These are phyloP conservation scores for Gambusia yucatana DNA, from an alignment of 2,797 vertebrate species.

Conservation along the genomic window DNA sequence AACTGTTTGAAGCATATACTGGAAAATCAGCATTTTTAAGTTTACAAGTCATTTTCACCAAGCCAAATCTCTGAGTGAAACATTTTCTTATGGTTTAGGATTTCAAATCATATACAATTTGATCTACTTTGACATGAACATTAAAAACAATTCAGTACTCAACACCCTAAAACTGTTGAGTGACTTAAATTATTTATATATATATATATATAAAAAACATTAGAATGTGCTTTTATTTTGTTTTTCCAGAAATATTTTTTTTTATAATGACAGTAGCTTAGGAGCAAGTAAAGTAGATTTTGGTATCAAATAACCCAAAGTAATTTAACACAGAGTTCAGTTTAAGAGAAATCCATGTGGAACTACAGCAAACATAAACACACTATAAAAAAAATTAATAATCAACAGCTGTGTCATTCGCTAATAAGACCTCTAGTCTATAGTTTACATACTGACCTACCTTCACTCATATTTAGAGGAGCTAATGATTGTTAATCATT, in stretches of 20 bases:
- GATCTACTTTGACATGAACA: not conserved
- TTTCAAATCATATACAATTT: not conserved
- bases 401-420: not conserved
- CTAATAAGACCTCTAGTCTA: not conserved
- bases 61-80: not conserved
- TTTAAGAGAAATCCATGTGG: not conserved
- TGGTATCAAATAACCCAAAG: not conserved
- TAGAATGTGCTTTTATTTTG: not conserved
- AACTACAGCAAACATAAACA: not conserved
- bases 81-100: not conserved
- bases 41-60: not conserved
- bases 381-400: not conserved
- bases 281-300: not conserved
- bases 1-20: not conserved
- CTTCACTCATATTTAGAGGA: not conserved
- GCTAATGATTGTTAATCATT: not conserved
- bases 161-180: not conserved
- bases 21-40: not conserved
- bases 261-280: not conserved
- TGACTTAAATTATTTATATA: not conserved
- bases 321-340: not conserved
- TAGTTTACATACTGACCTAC: not conserved
- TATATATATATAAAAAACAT: not conserved
- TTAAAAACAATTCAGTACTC: not conserved
- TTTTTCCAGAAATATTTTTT: not conserved